Evolutionary conservation across 2,797 vertebrate genomes (phyloP).

Genomic region (Leptodactylus fallax): DNA sequence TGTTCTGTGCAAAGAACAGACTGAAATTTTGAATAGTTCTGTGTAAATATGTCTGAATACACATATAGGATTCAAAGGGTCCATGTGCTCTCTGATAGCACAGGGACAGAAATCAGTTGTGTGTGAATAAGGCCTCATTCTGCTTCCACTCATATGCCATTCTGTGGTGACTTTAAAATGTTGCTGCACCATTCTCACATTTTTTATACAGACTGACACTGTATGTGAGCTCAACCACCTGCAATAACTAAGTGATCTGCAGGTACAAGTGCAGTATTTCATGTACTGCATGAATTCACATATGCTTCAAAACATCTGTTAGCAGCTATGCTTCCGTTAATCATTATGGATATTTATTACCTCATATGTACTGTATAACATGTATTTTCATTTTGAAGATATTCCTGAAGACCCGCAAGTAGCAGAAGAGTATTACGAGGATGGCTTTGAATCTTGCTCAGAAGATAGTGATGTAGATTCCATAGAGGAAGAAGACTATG

Average conservation of each 20-base stretch:
- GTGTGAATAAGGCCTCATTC: background rate
- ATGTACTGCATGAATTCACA: background rate
- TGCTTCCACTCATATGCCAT: background rate
- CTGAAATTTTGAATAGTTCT: no score
- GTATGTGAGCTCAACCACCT: background rate
- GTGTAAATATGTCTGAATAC: no score
- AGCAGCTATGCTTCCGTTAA: background rate
- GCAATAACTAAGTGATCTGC: background rate
- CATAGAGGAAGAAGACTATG: slow-evolving; percentile 63
- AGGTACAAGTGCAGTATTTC: background rate
- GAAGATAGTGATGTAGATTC: slow-evolving; percentile 74
- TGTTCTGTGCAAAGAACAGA: no score
- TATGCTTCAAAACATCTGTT: slow-evolving; percentile 32
- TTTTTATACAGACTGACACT: no score
- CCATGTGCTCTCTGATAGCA: no score
- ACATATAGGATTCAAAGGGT: no score
- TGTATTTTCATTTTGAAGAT: slow-evolving; percentile 70
- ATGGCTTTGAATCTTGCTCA: slow-evolving; percentile 86
- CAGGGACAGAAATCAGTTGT: no score
- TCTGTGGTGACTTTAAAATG: background rate
- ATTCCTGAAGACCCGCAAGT: slow-evolving; percentile 85
- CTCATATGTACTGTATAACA: background rate
- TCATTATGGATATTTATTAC: background rate
- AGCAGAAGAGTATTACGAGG: slow-evolving; percentile 83
- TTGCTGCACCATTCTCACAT: background rate